Percentiles rank a stretch among this genome's conserved stretches.
Evolutionary conservation across 2,888 invertebrate genomes (phyloP).

Genomic region (Lasioglossum villosulum): DNA sequence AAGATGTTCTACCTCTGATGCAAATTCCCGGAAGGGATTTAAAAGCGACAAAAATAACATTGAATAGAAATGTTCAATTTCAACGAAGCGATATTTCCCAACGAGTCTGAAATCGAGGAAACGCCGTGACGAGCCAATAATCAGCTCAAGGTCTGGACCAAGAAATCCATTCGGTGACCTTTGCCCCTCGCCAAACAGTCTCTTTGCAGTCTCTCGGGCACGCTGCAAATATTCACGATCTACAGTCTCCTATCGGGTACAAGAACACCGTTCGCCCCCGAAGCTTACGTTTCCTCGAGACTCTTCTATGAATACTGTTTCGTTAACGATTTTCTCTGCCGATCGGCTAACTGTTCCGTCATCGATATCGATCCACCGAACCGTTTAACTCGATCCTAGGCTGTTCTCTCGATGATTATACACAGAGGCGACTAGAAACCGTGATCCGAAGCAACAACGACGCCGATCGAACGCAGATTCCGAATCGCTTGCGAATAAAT

Average conservation of each 20-base stretch:
- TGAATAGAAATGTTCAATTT: background rate
- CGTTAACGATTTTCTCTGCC: background rate
- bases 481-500: slow-evolving; percentile 17
- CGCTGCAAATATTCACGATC: slow-evolving; percentile 10
- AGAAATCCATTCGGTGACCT: background rate
- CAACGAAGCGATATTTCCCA: background rate
- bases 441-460: slow-evolving; percentile 26
- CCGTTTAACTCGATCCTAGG: background rate
- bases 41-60: background rate
- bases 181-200: background rate
- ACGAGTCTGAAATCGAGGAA: background rate
- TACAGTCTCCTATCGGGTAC: background rate
- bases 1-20: background rate
- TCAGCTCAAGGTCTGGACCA: background rate
- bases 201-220: background rate
- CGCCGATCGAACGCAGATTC: background rate
- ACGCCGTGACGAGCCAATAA: background rate
- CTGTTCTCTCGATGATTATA: slow-evolving; percentile 14
- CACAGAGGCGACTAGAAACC: slow-evolving; percentile 15
- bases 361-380: background rate
- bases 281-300: slow-evolving; percentile 5
- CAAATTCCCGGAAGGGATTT: background rate
- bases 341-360: background rate
- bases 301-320: background rate
- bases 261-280: background rate